These are phyloP conservation scores for Colius striatus DNA, from an alignment of 2,113 vertebrate species.

Conservation along the genomic window DNA sequence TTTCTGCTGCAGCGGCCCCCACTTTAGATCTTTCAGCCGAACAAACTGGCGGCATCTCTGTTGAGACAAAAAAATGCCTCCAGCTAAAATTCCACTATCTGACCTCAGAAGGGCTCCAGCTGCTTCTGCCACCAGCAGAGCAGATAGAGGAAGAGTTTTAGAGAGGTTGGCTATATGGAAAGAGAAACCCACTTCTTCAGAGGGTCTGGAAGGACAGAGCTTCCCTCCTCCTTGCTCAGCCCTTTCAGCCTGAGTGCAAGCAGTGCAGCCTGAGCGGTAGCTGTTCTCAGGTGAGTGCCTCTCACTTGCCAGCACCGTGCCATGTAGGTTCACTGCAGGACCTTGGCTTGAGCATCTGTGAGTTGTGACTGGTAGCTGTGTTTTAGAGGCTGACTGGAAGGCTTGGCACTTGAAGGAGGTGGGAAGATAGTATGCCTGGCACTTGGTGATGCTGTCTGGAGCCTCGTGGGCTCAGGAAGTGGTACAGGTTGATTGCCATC, in stretches of 20 bases:
- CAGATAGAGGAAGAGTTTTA: conserved; percentile 16
- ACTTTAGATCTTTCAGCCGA: conserved; percentile 72
- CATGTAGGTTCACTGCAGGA: neutral
- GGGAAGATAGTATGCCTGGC: neutral
- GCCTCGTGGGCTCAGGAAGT: neutral
- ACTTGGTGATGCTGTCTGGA: accelerated
- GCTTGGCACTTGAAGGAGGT: neutral
- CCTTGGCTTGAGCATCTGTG: neutral
- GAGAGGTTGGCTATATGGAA: neutral
- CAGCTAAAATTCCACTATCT: conserved; percentile 76
- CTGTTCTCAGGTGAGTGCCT: neutral
- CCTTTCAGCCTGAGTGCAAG: neutral
- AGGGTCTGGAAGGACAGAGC: neutral
- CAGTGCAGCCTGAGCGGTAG: neutral
- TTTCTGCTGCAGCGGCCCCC: conserved; percentile 38
- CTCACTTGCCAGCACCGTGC: neutral
- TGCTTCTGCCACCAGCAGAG: conserved; percentile 54
- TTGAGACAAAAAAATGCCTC: conserved; percentile 64
- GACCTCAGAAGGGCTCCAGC: conserved; percentile 66
- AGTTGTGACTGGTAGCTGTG: neutral
- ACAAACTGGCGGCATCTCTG: conserved; percentile 55
- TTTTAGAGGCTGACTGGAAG: neutral
- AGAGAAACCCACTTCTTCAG: neutral
- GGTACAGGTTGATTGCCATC: neutral
- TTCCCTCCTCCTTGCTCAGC: neutral